These are phyloP conservation scores for Pluvianellus socialis DNA, from an alignment of 2,113 vertebrate genomes.

Conservation along the genomic window DNA sequence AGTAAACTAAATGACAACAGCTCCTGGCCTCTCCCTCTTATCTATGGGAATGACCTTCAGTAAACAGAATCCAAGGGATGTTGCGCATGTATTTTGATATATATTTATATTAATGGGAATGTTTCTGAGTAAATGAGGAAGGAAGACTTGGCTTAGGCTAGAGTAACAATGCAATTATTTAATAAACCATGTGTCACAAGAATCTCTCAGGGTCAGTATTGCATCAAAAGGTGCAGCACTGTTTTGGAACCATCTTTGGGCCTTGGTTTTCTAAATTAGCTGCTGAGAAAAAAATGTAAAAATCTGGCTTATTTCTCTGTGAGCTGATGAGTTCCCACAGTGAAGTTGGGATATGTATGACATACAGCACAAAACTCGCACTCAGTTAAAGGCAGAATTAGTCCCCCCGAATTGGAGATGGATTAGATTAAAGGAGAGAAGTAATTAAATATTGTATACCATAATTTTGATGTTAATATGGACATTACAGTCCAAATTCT, in stretches of 20 bases:
- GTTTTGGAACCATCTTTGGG: background rate
- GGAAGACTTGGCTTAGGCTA: background rate
- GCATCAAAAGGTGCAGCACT: background rate
- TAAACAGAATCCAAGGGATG: background rate
- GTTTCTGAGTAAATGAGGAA: background rate
- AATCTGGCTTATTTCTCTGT: background rate
- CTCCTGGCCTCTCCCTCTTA: background rate
- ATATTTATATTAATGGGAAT: background rate
- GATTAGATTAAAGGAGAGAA: background rate
- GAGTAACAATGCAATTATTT: background rate
- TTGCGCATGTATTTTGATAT: background rate
- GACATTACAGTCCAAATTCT: background rate
- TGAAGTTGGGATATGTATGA: background rate
- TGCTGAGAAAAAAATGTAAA: background rate
- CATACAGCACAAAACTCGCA: background rate
- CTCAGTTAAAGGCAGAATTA: background rate
- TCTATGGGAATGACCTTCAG: conserved; percentile 20
- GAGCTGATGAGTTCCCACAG: background rate
- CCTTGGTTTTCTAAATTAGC: background rate
- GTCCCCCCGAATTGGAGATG: background rate
- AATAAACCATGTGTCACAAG: background rate
- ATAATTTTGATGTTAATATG: background rate
- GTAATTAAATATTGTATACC: background rate
- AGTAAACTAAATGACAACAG: conserved; percentile 29
- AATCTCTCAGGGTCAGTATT: background rate